Evolutionary conservation across 2,888 invertebrate species (phyloP).

Genomic region (Halocaridina rubra): DNA sequence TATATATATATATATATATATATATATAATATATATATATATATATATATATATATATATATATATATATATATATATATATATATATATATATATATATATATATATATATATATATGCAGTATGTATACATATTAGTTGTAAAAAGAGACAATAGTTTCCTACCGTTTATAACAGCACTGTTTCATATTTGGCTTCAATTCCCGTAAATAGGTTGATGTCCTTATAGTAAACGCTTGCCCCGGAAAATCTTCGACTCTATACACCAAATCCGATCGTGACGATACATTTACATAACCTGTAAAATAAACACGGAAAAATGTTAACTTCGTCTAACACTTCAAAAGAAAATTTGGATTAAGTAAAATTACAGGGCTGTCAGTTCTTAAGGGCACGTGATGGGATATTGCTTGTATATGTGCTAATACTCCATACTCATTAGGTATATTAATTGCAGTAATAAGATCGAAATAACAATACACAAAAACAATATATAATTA

Average conservation of each 20-base stretch:
- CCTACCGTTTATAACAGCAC: conserved; percentile 41
- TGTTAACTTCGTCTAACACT: too few relatives aligned
- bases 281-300: conserved; percentile 39
- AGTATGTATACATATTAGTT: background rate
- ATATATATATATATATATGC: background rate
- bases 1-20: conserved; percentile 4
- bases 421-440: too few relatives aligned
- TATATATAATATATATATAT: conserved; percentile 1
- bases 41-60: background rate
- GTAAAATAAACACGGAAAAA: background rate
- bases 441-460: too few relatives aligned
- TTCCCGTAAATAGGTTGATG: conserved; percentile 27
- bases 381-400: too few relatives aligned
- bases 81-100: conserved; percentile 5
- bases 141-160: background rate
- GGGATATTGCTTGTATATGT: too few relatives aligned
- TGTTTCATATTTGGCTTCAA: conserved; percentile 25
- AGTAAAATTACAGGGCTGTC: too few relatives aligned
- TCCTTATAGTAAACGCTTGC: conserved; percentile 34
- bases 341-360: too few relatives aligned
- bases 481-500: too few relatives aligned
- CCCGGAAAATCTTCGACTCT: conserved; percentile 46
- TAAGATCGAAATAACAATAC: too few relatives aligned
- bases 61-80: background rate
- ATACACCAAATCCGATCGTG: conserved; percentile 41